Percentiles rank a stretch among this genome's conserved stretches.
These are phyloP conservation scores for Melanargia galathea DNA, from an alignment of 2,888 invertebrate species.

Conservation along the genomic window DNA sequence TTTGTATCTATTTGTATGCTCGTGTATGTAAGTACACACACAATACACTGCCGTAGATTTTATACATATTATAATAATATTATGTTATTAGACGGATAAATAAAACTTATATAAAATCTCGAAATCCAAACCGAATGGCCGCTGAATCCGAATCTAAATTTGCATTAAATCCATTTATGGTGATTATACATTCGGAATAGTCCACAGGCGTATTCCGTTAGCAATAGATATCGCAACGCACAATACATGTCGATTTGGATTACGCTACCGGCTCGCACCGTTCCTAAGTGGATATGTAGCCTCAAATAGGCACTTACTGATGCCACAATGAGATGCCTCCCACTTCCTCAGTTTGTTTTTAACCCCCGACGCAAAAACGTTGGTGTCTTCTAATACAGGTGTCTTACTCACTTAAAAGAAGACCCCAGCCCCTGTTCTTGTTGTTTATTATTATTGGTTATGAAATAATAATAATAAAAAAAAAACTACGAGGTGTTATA, in stretches of 20 bases:
- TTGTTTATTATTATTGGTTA: too few species aligned
- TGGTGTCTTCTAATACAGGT: too few species aligned
- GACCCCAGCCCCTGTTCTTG: too few species aligned
- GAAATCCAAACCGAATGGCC: conserved; percentile 51
- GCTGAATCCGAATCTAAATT: conserved; percentile 64
- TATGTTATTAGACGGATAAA: conserved; percentile 5
- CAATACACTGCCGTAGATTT: too few species aligned
- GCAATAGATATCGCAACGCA: conserved; percentile 58
- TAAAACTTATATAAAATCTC: conserved; percentile 24
- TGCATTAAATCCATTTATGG: conserved; percentile 76
- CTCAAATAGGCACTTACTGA: conserved; percentile 74
- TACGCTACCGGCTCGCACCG: conserved; percentile 69
- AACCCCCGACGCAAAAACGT: too few species aligned
- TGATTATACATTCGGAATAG: conserved; percentile 66
- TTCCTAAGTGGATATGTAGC: conserved; percentile 62
- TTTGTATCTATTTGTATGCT: too few species aligned
- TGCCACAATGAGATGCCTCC: conserved; percentile 70
- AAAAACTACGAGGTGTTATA: too few species aligned
- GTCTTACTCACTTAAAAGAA: too few species aligned
- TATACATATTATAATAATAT: conserved; percentile 18
- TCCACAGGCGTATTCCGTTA: conserved; percentile 54
- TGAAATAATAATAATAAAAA: too few species aligned
- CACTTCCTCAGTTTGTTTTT: conserved; percentile 57
- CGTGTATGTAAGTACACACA: too few species aligned
- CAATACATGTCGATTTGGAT: conserved; percentile 74